Conservation (phyloP, 2,888 invertebrate genomes). For the Eupithecia centaureata region DNA sequence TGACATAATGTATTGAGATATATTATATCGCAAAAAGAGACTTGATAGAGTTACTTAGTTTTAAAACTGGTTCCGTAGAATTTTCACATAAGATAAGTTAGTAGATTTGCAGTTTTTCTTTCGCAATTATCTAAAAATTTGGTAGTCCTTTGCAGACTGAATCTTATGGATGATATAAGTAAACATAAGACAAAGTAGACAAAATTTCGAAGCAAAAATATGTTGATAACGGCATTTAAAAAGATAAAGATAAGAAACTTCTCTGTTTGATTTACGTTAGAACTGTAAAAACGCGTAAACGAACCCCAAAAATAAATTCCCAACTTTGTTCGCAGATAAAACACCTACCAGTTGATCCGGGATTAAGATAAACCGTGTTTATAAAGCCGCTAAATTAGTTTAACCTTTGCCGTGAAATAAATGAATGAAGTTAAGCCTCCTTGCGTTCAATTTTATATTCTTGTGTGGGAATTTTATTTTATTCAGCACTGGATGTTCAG, state of each 20-base stretch:
- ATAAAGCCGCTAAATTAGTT: constrained; percentile 9
- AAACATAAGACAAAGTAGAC: no score
- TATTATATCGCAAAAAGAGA: neutral
- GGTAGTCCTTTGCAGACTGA: no score
- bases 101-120: neutral
- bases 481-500: no score
- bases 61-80: neutral
- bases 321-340: constrained; percentile 7
- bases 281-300: neutral
- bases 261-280: neutral
- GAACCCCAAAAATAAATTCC: neutral
- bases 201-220: no score
- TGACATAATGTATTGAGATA: neutral
- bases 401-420: constrained; percentile 8
- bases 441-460: neutral
- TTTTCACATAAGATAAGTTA: no score
- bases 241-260: no score
- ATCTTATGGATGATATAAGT: no score
- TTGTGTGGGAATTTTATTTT: no score
- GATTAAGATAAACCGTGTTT: constrained; percentile 8
- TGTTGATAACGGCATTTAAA: no score
- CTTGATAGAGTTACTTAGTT: neutral
- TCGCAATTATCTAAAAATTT: no score
- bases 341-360: constrained; percentile 6
- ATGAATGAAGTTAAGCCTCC: neutral